phyloP scores from a whole-genome alignment of 2,797 vertebrate species.

The Sebastes iracundus region DNA sequence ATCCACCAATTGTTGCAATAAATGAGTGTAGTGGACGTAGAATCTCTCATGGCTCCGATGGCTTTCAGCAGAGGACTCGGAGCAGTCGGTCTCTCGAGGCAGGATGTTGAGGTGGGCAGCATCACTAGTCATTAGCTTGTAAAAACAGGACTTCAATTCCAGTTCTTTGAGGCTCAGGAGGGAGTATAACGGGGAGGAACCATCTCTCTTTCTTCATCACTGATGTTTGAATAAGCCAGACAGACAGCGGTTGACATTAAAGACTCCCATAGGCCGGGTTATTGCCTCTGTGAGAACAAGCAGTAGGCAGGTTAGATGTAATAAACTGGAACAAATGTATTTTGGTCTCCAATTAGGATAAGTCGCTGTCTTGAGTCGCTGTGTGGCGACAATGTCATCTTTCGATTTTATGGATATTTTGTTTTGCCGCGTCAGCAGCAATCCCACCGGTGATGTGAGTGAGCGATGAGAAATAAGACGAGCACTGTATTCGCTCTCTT shows the following conservation, averaged over 20 bases:
- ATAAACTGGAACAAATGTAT: slow-evolving; percentile 76
- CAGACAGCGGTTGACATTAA: slow-evolving; percentile 62
- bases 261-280: slow-evolving; percentile 69
- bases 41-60: background rate
- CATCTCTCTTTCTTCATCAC: slow-evolving; percentile 51
- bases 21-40: background rate
- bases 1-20: background rate
- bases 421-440: slow-evolving; percentile 58
- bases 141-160: slow-evolving; percentile 64
- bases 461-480: slow-evolving; percentile 44
- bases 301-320: slow-evolving; percentile 63
- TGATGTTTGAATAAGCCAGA: slow-evolving; percentile 70
- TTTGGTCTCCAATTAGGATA: slow-evolving; percentile 63
- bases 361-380: slow-evolving; percentile 33
- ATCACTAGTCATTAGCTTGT: slow-evolving; percentile 64
- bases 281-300: slow-evolving; percentile 65
- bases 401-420: slow-evolving; percentile 60
- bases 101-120: slow-evolving; percentile 36
- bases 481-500: slow-evolving; percentile 42
- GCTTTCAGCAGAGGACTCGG: background rate
- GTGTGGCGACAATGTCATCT: slow-evolving; percentile 38
- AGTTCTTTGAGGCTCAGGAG: slow-evolving; percentile 46
- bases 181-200: slow-evolving; percentile 33
- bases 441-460: background rate
- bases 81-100: slow-evolving; percentile 9